Base-by-base conservation (phyloP, 35 echinoderm and acorn worm species). In the Apostichopus californicus region DNA sequence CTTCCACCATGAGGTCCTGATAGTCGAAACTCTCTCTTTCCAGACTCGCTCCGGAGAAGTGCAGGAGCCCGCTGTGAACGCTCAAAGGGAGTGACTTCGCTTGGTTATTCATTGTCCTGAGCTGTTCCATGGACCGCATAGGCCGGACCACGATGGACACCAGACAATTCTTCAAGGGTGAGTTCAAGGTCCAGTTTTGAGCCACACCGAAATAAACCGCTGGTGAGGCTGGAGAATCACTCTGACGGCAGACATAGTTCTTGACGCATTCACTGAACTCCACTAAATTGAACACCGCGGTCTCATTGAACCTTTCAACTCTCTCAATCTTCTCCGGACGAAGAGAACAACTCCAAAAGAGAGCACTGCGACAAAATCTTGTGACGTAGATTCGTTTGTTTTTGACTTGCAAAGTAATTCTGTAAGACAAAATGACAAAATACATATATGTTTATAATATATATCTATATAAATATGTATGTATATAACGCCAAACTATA, bases 201-300 rank as follows among this genome's bases (percentile, higher is more conserved):
- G 94, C 96, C 5, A 98, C 88, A 24, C 93, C 92, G 79, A 98
- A 95, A 78, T 95, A 94, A 59, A 98, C 93, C 90, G 93, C 79
- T 1, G 96, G 96, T 5, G 92, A 18, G 13, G 73, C 64, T 5
- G 96, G 96, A 24, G 92, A 95, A 9, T 90, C 73, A 79, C 58
- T 86, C 5, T 88, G 17, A 0, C 80, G 83, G 24, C 70, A 75
- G 63, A 94, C 79, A 77, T 95, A 98, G 28, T 90, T 93, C 17
- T 92, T 92, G 4, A 98, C 57, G 17, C 88, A 73, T 8, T 90
- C 84, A 24, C 90, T 92, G 92, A 98, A 98, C 59, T 91, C 73
- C 11, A 91, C 24, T 17, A 95, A 78, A 78, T 98, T 94, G 63
- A 98, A 98, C 17, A 98, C 92, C 70, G 93, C 93, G 77, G 90